phyloP scores from a whole-genome alignment of 1,140 invertebrate genomes.

The Neodiprion lecontei region DNA sequence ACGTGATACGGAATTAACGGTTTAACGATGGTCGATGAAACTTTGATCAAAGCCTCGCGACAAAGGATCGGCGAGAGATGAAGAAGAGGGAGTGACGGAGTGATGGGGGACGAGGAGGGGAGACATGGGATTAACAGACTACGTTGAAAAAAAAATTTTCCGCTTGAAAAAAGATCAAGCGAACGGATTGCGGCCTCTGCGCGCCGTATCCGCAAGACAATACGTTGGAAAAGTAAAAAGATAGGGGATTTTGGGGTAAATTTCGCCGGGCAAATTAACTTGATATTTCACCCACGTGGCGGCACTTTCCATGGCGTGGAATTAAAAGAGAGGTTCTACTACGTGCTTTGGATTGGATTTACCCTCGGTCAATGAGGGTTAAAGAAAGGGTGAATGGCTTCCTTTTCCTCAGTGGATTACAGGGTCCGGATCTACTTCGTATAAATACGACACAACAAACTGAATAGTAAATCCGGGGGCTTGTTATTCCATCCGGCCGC shows the following conservation, averaged over 20 bases:
- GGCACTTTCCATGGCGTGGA: conserved; percentile 2
- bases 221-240: too few relatives aligned
- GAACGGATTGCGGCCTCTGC: too few relatives aligned
- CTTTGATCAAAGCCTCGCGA: too few relatives aligned
- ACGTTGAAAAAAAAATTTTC: too few relatives aligned
- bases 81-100: too few relatives aligned
- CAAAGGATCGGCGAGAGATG: too few relatives aligned
- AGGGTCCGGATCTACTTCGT: not conserved
- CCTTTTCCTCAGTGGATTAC: not conserved
- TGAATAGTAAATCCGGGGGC: too few relatives aligned
- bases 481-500: too few relatives aligned
- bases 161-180: too few relatives aligned
- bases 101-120: too few relatives aligned
- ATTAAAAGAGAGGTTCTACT: not conserved
- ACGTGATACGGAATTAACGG: not conserved
- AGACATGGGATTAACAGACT: too few relatives aligned
- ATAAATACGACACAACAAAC: not conserved
- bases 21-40: not conserved
- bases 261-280: not conserved
- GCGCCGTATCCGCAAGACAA: too few relatives aligned
- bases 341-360: conserved; percentile 6
- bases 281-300: conserved; percentile 4
- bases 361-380: conserved; percentile 1
- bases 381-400: conserved; percentile 3
- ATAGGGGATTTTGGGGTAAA: not conserved